A percentile compares a stretch with the other conserved stretches of the same genome.
These are phyloP conservation scores for Rachycentron canadum DNA, from an alignment of 2,797 vertebrate species.

Conservation along the genomic window DNA sequence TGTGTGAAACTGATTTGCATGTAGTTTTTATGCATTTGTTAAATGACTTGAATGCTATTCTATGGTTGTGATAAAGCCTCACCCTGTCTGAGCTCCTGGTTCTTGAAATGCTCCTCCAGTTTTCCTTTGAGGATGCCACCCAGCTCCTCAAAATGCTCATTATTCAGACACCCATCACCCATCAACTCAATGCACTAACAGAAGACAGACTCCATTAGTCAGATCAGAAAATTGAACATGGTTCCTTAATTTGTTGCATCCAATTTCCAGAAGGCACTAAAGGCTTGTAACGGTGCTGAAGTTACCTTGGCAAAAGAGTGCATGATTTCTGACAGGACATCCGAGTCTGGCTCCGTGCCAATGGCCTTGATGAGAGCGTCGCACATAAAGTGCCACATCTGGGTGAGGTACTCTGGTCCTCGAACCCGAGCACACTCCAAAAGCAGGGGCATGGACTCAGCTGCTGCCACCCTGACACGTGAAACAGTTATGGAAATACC, in stretches of 20 bases:
- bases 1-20: too few species aligned
- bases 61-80: neutral
- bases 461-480: constrained; percentile 96
- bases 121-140: constrained; percentile 96
- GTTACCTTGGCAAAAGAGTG: constrained; percentile 98
- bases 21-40: too few species aligned
- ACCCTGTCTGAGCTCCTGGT: constrained; percentile 97
- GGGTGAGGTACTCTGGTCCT: constrained; percentile 95
- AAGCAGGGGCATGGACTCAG: constrained; percentile 97
- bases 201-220: neutral
- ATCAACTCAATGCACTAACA: constrained; percentile 96
- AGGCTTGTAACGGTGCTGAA: neutral
- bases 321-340: constrained; percentile 99
- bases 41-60: too few species aligned
- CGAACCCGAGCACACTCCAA: constrained; percentile 95
- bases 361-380: constrained; percentile 98
- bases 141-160: constrained; percentile 97
- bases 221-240: neutral
- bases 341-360: constrained; percentile 96
- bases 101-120: constrained; percentile 99
- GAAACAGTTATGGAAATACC: constrained; percentile 80
- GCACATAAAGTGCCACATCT: constrained; percentile 99
- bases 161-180: constrained; percentile 98
- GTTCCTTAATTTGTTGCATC: neutral
- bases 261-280: neutral